Percentiles rank a stretch among this genome's conserved stretches.
Evolutionary conservation across 2,888 invertebrate genomes (phyloP).

Genomic region (Acrobeloides nanus): DNA sequence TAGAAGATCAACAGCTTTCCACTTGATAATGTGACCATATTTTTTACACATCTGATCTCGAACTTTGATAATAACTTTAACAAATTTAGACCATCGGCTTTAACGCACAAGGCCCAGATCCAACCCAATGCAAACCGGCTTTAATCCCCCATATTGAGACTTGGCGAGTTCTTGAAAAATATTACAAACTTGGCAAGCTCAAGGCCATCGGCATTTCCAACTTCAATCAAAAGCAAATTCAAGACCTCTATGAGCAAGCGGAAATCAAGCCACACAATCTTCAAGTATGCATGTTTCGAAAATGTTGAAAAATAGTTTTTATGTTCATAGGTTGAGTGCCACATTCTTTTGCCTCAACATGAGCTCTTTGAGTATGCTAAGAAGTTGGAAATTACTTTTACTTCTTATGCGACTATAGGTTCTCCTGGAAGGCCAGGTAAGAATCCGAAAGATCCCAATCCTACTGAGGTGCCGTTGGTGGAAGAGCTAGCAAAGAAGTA

Average conservation of each 20-base stretch:
- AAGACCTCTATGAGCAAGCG: constrained; percentile 39
- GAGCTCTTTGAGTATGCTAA: constrained; percentile 63
- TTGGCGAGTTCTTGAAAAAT: constrained; percentile 37
- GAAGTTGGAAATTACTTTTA: constrained; percentile 60
- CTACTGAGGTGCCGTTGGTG: too few relatives aligned
- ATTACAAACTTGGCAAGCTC: constrained; percentile 30
- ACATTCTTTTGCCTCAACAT: constrained; percentile 70
- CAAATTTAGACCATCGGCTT: too few relatives aligned
- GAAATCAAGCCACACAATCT: constrained; percentile 44
- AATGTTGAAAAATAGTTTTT: too few relatives aligned
- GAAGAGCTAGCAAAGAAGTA: constrained; percentile 32
- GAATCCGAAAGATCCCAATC: too few relatives aligned
- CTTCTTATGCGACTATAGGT: constrained; percentile 38
- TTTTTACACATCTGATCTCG: too few relatives aligned
- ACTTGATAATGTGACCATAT: too few relatives aligned
- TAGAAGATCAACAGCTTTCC: too few relatives aligned
- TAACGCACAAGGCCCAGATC: too few relatives aligned
- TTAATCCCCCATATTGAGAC: constrained; percentile 32
- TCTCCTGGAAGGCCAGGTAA: constrained; percentile 25
- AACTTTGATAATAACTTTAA: too few relatives aligned
- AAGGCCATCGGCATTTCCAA: constrained; percentile 43
- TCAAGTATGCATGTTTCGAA: too few relatives aligned
- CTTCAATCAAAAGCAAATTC: constrained; percentile 45
- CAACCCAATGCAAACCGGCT: too few relatives aligned
- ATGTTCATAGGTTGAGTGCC: too few relatives aligned